Conservation (phyloP, 2,888 invertebrate species). For the Eupelmus urozonus region DNA sequence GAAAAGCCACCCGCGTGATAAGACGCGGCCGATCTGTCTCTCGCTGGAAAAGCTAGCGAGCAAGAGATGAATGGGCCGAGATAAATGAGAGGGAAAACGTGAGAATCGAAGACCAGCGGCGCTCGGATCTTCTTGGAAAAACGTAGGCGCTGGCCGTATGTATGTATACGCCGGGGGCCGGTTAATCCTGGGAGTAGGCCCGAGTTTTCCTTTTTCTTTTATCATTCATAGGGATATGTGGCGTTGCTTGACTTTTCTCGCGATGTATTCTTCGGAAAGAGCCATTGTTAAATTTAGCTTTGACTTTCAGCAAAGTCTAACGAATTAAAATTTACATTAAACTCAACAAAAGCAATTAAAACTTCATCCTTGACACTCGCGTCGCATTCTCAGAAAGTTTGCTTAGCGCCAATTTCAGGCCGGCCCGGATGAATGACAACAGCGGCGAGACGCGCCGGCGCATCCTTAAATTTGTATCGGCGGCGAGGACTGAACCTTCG, state of each 20-base stretch:
- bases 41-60: neutral
- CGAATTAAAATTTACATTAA: constrained; percentile 6
- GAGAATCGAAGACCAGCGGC: constrained; percentile 58
- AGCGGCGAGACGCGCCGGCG: constrained; percentile 52
- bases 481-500: constrained; percentile 69
- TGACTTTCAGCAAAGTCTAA: neutral
- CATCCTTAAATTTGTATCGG: constrained; percentile 54
- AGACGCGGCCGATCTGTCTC: neutral
- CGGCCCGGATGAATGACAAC: constrained; percentile 14
- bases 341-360: neutral
- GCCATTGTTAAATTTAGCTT: too few relatives aligned
- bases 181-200: too few relatives aligned
- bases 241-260: too few relatives aligned
- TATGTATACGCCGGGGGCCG: too few relatives aligned
- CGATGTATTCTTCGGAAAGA: too few relatives aligned
- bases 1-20: constrained; percentile 10
- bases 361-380: neutral
- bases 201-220: neutral
- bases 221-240: neutral
- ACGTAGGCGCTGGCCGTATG: neutral
- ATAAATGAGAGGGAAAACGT: constrained; percentile 62
- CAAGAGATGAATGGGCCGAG: constrained; percentile 60
- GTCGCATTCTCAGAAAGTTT: neutral
- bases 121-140: constrained; percentile 28
- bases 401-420: neutral